Evolutionary conservation across 2,888 invertebrate species (phyloP), one percentile per base, ranked within the genome.

Genomic region (Caradrina kadenii): DNA sequence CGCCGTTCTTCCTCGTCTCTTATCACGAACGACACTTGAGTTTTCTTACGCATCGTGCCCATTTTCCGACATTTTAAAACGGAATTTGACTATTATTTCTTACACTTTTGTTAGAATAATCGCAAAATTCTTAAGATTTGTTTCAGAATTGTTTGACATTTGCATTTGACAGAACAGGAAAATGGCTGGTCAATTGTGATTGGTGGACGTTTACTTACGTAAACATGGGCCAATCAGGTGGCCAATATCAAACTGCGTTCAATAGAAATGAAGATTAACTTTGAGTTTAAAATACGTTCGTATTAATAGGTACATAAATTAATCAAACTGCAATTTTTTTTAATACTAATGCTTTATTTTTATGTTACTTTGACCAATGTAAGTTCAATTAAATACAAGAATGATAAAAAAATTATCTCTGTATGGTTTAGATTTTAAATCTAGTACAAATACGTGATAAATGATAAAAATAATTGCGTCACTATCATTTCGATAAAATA

Each of bases 21-120:
- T 89, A 99, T 99, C 73, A 99, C 99, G 97, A 99, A 99, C 79
- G 99, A 99, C 79, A 99, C 98, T 98, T 99, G 96, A 88, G 95
- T 96, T 93, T 95, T 95, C 91, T 96, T 95, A 94, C 95, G 95
- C 94, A 96, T 94, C 81, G 94, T 92, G 91, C 93, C 92, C 95
- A 96, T 96, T 94, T 95, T 96, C 94, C 94, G 93, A 91, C 95
- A 96, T 96, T 93, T 92, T 94, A 91, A 89, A 90, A 82, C 73
- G 79, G 81, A 92, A 90, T 88, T 86, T 77, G 72, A 85, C 80
- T 85, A 76, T 84, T 89, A 89, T 87, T 88, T 80, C 63, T 70
- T 69, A 73, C 59, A 84, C 68, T 78, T 66, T 79, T 71, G 73
- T 79, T 76, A 80, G 72, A 73, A 60, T 74, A 80, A 66, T 79